These are phyloP conservation scores for Leptopilina myrica DNA, from an alignment of 2,888 invertebrate genomes.

Conservation along the genomic window DNA sequence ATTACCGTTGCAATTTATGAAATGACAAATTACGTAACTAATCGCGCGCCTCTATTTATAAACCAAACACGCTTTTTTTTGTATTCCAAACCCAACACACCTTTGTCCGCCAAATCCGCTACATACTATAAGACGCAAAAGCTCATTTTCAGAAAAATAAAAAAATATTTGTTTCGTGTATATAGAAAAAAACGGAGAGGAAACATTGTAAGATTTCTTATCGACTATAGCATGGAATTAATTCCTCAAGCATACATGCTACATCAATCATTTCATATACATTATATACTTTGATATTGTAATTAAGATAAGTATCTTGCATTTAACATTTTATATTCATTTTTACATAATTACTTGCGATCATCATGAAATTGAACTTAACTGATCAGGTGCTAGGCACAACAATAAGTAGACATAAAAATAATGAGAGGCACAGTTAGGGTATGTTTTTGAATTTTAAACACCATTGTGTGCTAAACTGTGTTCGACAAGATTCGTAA, in stretches of 20 bases:
- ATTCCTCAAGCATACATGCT: not conserved
- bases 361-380: conserved; percentile 8
- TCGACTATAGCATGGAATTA: not conserved
- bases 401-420: not conserved
- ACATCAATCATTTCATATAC: conserved; percentile 23
- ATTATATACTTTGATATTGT: not conserved
- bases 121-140: too few species aligned
- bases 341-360: conserved; percentile 11
- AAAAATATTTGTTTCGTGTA: not conserved
- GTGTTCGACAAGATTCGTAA: not conserved
- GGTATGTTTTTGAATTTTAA: not conserved
- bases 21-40: conserved; percentile 36
- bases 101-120: not conserved
- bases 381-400: conserved; percentile 10
- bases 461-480: not conserved
- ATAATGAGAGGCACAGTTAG: not conserved
- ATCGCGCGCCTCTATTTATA: conserved; percentile 16
- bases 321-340: conserved; percentile 12
- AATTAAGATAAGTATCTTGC: conserved; percentile 20
- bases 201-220: conserved; percentile 4
- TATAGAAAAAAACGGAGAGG: too few species aligned
- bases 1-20: conserved; percentile 37
- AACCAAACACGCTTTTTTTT: not conserved
- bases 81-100: not conserved
- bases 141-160: not conserved